Evolutionary conservation across 2,797 vertebrate species (phyloP).

Genomic region (Odontamblyopus rebecca): DNA sequence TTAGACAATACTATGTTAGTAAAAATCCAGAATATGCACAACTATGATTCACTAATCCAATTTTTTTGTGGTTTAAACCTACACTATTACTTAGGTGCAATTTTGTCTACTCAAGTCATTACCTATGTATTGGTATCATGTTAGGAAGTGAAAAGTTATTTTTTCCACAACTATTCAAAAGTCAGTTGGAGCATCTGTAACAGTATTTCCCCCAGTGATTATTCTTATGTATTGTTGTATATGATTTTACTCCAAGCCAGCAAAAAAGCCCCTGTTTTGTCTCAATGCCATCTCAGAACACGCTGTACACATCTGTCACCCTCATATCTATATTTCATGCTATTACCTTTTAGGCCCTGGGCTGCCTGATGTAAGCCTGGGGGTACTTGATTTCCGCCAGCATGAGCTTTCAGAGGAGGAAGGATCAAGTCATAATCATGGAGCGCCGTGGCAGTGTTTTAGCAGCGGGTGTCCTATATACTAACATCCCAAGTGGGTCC

Average conservation of each 20-base stretch:
- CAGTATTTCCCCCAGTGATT: no score
- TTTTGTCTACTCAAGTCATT: no score
- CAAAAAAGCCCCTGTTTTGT: constrained; percentile 62
- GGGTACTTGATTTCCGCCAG: constrained; percentile 73
- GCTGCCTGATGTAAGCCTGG: constrained; percentile 71
- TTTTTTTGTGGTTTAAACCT: neutral
- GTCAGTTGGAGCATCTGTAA: neutral
- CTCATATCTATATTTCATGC: constrained; percentile 77
- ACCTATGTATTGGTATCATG: no score
- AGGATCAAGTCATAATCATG: constrained; percentile 76
- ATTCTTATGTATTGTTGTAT: neutral
- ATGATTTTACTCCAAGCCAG: neutral
- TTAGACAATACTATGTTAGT: neutral
- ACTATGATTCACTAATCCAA: neutral
- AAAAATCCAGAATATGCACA: neutral
- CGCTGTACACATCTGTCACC: constrained; percentile 74
- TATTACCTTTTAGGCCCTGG: constrained; percentile 78
- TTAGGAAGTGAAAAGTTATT: neutral
- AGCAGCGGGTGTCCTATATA: constrained; percentile 77
- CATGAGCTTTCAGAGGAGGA: constrained; percentile 67
- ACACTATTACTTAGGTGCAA: no score
- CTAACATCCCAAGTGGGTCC: constrained; percentile 71
- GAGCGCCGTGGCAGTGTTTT: constrained; percentile 68
- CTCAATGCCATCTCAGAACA: constrained; percentile 65
- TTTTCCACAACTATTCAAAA: neutral